Percentiles rank a stretch among this genome's conserved stretches.
phyloP scores from a whole-genome alignment of 2,797 vertebrate species.

The Prionace glauca region DNA sequence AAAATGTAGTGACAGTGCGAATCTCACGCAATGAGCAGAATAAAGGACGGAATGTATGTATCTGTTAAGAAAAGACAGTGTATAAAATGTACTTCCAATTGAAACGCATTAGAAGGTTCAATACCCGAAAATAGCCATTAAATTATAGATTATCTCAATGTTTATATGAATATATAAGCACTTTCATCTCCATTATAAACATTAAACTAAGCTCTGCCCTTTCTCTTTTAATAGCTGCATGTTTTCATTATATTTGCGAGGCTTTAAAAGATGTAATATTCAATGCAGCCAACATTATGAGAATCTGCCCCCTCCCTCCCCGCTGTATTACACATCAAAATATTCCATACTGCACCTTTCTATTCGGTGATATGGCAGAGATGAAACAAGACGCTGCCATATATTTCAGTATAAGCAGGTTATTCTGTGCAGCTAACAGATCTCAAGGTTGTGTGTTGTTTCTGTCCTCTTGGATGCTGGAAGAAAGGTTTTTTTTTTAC shows the following conservation, averaged over 20 bases:
- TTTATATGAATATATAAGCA: background rate
- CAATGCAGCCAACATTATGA: background rate
- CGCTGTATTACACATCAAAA: background rate
- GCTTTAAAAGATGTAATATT: background rate
- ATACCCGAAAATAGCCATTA: background rate
- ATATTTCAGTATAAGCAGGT: too few relatives aligned
- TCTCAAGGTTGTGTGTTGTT: background rate
- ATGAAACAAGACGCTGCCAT: constrained; percentile 6
- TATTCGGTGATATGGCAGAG: background rate
- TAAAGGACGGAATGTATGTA: background rate
- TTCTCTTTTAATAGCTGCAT: background rate
- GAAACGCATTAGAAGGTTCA: background rate
- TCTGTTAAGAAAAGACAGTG: background rate
- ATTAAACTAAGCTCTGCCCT: background rate
- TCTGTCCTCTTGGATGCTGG: background rate
- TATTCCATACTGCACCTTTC: background rate
- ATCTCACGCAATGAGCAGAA: background rate
- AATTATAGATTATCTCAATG: background rate
- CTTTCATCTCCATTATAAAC: background rate
- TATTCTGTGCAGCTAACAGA: background rate
- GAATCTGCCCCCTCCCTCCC: too few relatives aligned
- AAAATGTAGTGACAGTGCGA: background rate
- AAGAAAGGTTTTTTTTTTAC: background rate
- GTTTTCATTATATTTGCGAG: background rate
- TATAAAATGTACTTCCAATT: background rate